Conservation (phyloP, 1,140 invertebrate genomes). For the Lineus longissimus region DNA sequence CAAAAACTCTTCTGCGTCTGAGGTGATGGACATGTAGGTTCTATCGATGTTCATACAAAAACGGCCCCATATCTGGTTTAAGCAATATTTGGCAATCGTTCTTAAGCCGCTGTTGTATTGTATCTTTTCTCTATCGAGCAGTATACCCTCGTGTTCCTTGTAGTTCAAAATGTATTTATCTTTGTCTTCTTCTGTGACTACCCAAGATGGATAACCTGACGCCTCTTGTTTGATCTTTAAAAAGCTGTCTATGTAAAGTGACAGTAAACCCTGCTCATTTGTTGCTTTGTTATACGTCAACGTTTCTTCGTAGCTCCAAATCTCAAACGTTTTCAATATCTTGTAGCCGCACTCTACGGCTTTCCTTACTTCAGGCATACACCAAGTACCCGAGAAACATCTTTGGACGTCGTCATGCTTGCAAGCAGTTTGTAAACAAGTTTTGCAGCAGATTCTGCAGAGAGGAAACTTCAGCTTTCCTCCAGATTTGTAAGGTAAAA, state of each 20-base stretch:
- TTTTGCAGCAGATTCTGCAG: slow-evolving; percentile 24
- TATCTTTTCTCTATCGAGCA: slow-evolving; percentile 41
- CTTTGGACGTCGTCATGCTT: slow-evolving; percentile 33
- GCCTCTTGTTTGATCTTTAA: slow-evolving; percentile 31
- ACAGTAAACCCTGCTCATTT: neutral
- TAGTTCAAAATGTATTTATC: slow-evolving; percentile 42
- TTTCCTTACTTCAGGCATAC: slow-evolving; percentile 43
- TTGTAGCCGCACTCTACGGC: slow-evolving; percentile 44
- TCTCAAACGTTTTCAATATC: slow-evolving; percentile 44
- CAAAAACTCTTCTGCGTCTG: slow-evolving; percentile 26
- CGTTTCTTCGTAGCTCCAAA: slow-evolving; percentile 35
- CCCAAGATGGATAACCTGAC: slow-evolving; percentile 20
- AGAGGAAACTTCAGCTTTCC: slow-evolving; percentile 26
- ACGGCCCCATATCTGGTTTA: slow-evolving; percentile 37
- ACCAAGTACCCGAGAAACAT: slow-evolving; percentile 46
- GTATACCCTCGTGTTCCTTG: slow-evolving; percentile 41
- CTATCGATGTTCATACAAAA: slow-evolving; percentile 24
- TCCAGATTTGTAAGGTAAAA: neutral
- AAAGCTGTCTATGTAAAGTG: slow-evolving; percentile 24
- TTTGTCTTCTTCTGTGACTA: slow-evolving; percentile 14
- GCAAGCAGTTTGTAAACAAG: slow-evolving; percentile 14
- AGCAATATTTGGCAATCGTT: slow-evolving; percentile 25
- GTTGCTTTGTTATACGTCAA: neutral
- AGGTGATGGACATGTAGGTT: slow-evolving; percentile 32
- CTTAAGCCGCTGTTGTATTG: slow-evolving; percentile 40